Evolutionary conservation across 2,888 invertebrate species (phyloP), one percentile per base, ranked within the genome.

Genomic region (Hydrotaea diabolus): DNA sequence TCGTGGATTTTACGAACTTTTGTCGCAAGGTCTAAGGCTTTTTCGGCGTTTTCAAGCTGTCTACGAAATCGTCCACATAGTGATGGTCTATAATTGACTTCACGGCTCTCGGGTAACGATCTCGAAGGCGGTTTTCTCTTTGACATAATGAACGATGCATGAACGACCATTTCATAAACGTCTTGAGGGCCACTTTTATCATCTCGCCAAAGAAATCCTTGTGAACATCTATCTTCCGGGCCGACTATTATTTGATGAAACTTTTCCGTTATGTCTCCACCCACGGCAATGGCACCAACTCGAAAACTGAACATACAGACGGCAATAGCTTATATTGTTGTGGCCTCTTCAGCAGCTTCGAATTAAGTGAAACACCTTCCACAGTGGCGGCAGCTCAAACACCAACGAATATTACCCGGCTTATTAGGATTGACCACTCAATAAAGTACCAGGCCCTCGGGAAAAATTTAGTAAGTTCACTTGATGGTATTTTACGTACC

Each of bases 351-450:
- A 39, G 9, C 39, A 39, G 9, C 9, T 39, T 39, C 8, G 74
- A 64, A 53, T 86, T 87, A 8, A 87, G 64, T 2, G 83, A 85
- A 11, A 79, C 53, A 19, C 79, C 80, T 49, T 80, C 46, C 13
- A 79, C 80, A 1, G 31, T 21, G n/a, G 86, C 83, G 11, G 85
- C 86, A 26, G 80, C 86, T 84, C 84, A 49, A 85, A 85, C 5
- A 86, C 86, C 46, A 23, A 39, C 80, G 78, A 13, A 85, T 9
- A 53, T 80, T 84, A 1, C 0, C 69, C 73, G 83, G 86, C 78
- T 85, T 85, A 23, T 81, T 80, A 11, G 77, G 82, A 26, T 81
- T 85, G 3, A 87, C 87, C 2, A 89, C 89, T 13, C 80, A 89
- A 88, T 88, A 2, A 88, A 26, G 59, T 88, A 77, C 86, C 59